A percentile compares a stretch with the other conserved stretches of the same genome.
Conservation (phyloP, 2,888 invertebrate species). For the Anodontia alba region DNA sequence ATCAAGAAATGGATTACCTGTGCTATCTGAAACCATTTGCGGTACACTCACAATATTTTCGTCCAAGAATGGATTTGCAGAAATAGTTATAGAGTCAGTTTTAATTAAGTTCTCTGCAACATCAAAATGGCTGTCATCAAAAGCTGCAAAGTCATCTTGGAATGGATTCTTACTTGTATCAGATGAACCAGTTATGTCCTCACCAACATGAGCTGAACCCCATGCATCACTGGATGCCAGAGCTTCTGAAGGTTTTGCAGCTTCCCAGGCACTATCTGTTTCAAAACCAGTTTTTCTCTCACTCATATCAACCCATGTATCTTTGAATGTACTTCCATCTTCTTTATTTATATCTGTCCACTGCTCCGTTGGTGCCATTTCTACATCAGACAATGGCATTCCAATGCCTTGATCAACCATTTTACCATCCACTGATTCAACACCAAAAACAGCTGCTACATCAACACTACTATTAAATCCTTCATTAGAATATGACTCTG, state of each 20-base stretch:
- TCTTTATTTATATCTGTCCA: conserved; percentile 27
- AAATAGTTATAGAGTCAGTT: conserved; percentile 15
- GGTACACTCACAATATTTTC: conserved; percentile 27
- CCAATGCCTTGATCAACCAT: conserved; percentile 18
- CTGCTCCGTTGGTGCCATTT: conserved; percentile 14
- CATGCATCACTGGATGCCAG: conserved; percentile 46
- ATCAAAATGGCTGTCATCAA: conserved; percentile 58
- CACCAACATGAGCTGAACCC: conserved; percentile 36
- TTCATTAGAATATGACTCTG: conserved; percentile 32
- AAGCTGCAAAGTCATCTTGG: conserved; percentile 76
- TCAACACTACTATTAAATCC: conserved; percentile 31
- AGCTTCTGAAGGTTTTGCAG: conserved; percentile 18
- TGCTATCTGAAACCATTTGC: conserved; percentile 25
- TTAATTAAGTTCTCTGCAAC: neutral
- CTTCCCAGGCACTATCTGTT: conserved; percentile 44
- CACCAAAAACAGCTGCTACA: conserved; percentile 55
- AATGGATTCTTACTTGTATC: conserved; percentile 70
- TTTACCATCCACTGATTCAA: conserved; percentile 39
- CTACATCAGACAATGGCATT: conserved; percentile 25
- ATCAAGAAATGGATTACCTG: conserved; percentile 66
- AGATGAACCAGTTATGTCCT: conserved; percentile 35
- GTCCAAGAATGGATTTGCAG: conserved; percentile 57
- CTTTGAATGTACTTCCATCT: neutral
- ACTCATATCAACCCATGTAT: conserved; percentile 13
- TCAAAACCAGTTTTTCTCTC: conserved; percentile 32